Evolutionary conservation across 2,888 invertebrate species (phyloP), one percentile per base, ranked within the genome.

Genomic region (Xestoiulus laeticollis): DNA sequence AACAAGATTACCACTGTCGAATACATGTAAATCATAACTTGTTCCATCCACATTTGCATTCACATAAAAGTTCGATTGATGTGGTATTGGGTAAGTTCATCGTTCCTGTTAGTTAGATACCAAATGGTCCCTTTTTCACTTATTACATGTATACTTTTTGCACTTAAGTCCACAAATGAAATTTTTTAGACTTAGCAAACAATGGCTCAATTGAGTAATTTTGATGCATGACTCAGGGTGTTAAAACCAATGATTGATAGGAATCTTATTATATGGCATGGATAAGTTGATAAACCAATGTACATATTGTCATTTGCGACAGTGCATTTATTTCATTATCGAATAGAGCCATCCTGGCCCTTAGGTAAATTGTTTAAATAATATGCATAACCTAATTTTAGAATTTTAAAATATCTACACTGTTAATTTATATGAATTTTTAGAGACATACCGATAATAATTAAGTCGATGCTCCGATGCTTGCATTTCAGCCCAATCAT

Each of bases 381-480:
- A 59, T 59, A 59, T n/a, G 59, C n/a, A n/a, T 59, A 59, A 16
- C 59, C n/a, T n/a, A n/a, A 5, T 6, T 59, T 22, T 59, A n/a
- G n/a, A 59, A n/a, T 59, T 59, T 59, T 59, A 59, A 59, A 59
- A n/a, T 22, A n/a, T 22, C n/a, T 59, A 59, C n/a, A n/a, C n/a
- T 59, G 59, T 59, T 59, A 59, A 59, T 59, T 59, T 59, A 59
- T 59, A 59, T 59, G 19, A n/a, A 59, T 59, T 59, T 59, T 22
- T 59, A n/a, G 59, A n/a, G 59, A 59, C 53, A 14, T 12, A 14
- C 10, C 44, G 44, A 12, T 44, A 44, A 44, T 44, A 44, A 44
- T 44, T 12, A 44, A 44, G 14, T 44, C 3, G 1, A 48, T 48
- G 48, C 48, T 48, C 19, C 14, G 4, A 48, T 48, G 8, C 4